Base-by-base conservation (phyloP, 2,888 invertebrate species). In the Hylaea fasciaria region DNA sequence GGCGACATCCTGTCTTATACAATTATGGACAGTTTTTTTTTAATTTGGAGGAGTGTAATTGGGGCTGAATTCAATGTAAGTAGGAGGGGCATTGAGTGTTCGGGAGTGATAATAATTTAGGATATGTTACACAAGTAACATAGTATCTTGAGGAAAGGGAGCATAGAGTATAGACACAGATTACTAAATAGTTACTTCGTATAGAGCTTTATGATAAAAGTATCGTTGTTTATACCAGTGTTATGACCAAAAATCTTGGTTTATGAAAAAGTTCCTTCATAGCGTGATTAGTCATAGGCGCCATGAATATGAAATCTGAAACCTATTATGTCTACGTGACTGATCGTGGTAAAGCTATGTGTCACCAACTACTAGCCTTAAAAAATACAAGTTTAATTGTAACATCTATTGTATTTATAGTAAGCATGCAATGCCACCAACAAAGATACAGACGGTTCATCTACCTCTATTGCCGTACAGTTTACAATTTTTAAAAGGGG, bases 1-100 rank as follows among this genome's bases (percentile, higher is more conserved):
- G 72, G 66, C 72, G 73, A 77, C 81, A 77, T 80, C 80, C 81
- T 76, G 76, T 70, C 73, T 67, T 66, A 50, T 54, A 53, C 63
- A 59, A 70, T 73, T 68, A 67, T 57, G 48, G 54, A 28, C 58
- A 55, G 62, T 61, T 66, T 65, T 69, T 61, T 66, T 65, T 69
- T 67, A 63, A 67, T 66, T 61, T 51, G 45, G 61, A 63, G 29
- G 29, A 51, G 51, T 54, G 44, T 67, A 67, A 69, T 66, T 65
- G 66, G 58, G 55, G 41, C 32, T 39, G 45, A 50, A 61, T 52
- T 54, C 45, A 43, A 62, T 48, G 35, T 55, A 51, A 48, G 45
- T 41, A 32, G 35, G 29, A 39, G 52, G 49, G 55, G 48, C 54
- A 51, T 62, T 17, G 43, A 17, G 22, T 43, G 11, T 17, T 11